A percentile compares a stretch with the other conserved stretches of the same genome.
Evolutionary conservation across 2,113 vertebrate genomes (phyloP).

Genomic region (Actinemys pallida): DNA sequence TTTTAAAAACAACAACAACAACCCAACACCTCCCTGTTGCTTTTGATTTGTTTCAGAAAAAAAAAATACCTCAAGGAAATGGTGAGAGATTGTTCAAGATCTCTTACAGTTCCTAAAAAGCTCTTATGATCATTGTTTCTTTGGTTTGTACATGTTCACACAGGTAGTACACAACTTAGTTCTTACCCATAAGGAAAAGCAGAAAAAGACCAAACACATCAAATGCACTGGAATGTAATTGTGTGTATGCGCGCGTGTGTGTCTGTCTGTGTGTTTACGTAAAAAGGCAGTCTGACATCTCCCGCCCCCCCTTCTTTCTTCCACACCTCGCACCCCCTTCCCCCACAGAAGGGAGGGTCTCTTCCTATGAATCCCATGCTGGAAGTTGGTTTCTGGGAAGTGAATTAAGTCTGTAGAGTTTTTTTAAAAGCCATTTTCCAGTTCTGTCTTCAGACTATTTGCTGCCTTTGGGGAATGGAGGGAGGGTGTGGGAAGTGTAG

Average conservation of each 20-base stretch:
- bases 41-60: slow-evolving; percentile 60
- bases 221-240: slow-evolving; percentile 76
- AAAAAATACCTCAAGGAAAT: slow-evolving; percentile 75
- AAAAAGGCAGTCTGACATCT: slow-evolving; percentile 64
- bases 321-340: slow-evolving; percentile 30
- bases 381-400: slow-evolving; percentile 77
- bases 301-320: slow-evolving; percentile 31
- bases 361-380: slow-evolving; percentile 74
- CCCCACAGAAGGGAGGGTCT: slow-evolving; percentile 68
- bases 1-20: slow-evolving; percentile 35
- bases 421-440: slow-evolving; percentile 70
- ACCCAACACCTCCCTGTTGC: slow-evolving; percentile 48
- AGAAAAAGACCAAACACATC: slow-evolving; percentile 75
- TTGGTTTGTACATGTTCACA: slow-evolving; percentile 64
- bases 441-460: slow-evolving; percentile 71
- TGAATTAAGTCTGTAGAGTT: slow-evolving; percentile 62
- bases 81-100: slow-evolving; percentile 55
- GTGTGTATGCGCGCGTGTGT: background rate
- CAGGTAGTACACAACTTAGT: slow-evolving; percentile 62
- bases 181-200: slow-evolving; percentile 68
- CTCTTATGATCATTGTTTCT: slow-evolving; percentile 68
- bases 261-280: slow-evolving; percentile 6
- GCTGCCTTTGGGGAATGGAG: slow-evolving; percentile 67
- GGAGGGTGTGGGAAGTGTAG: slow-evolving; percentile 58
- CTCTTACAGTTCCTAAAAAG: slow-evolving; percentile 69